These are phyloP conservation scores for Phataginus tricuspis DNA, from an alignment of 2,797 vertebrate species.

Conservation along the genomic window DNA sequence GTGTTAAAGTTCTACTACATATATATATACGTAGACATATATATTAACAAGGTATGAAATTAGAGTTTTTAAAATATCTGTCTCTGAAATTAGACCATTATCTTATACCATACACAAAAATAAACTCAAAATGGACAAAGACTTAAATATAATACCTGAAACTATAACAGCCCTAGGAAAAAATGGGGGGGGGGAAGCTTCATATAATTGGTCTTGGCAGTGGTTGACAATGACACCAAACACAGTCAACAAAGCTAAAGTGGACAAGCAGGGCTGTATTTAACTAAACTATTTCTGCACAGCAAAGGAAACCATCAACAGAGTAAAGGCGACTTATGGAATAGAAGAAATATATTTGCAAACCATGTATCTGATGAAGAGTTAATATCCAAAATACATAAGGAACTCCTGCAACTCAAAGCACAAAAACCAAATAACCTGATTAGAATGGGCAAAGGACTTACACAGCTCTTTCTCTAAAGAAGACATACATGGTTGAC, in stretches of 20 bases:
- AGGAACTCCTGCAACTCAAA: neutral
- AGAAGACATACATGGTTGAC: neutral
- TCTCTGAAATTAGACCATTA: neutral
- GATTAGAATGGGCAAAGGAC: neutral
- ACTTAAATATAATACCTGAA: neutral
- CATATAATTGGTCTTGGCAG: neutral
- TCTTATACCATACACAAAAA: no score
- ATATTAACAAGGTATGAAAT: neutral
- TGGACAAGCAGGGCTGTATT: neutral
- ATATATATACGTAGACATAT: neutral
- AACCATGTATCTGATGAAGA: neutral
- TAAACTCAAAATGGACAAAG: neutral
- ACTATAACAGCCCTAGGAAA: neutral
- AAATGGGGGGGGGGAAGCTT: neutral
- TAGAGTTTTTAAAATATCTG: neutral
- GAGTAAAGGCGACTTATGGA: neutral
- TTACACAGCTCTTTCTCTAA: neutral
- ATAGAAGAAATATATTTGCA: neutral
- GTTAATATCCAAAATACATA: neutral
- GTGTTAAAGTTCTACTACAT: neutral
- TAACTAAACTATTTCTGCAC: neutral
- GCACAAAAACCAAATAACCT: neutral
- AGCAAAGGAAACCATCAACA: neutral
- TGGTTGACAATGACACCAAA: neutral
- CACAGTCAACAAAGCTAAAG: neutral